Base-by-base conservation (phyloP, 2,888 invertebrate species). In the Trichogramma evanescens region DNA sequence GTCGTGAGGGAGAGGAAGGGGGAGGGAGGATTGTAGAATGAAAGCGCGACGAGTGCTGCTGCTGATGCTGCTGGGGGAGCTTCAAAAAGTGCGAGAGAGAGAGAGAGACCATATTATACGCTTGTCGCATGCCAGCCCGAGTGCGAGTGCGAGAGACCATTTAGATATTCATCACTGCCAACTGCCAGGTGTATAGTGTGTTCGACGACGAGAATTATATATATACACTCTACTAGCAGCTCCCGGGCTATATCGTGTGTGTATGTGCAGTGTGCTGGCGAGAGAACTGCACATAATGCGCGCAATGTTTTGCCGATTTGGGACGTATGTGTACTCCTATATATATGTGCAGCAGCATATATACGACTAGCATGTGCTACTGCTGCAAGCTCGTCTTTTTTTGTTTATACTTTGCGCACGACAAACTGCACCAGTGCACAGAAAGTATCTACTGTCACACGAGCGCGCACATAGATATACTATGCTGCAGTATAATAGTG, bases 161-260 rank as follows among this genome's bases (percentile, higher is more conserved):
- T 71, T 66, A 63, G 66, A 71, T 67, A 70, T 70, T 70, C 69
- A 68, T 69, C 67, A 69, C 68, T 69, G 69, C 67, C 70, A 68
- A 67, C 65, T 67, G 65, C 67, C 67, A 62, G 56, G 62, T 64
- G 45, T 59, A 6, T 6, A 6, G 10, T 48, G 46, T 48, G 13
- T 10, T 13, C 48, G 13, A 48, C 48, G 10, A 13, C 48, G n/a
- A 9, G 13, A 10, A 48, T 10, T 10, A 48, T 13, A 10, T 8
- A 46, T 10, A 8, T n/a, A 48, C 10, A 13, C 48, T n/a, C 10
- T 48, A 6, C 10, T 48, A 6, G 13, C 2, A 48, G 13, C 48
- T n/a, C 48, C 6, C 48, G 46, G 10, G 3, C 46, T 9, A 4
- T 5, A 9, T 46, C 48, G 5, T 6, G 5, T 48, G 5, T 10